Evolutionary conservation across 2,113 vertebrate species (phyloP).

Genomic region (Nyctereutes procyonoides): DNA sequence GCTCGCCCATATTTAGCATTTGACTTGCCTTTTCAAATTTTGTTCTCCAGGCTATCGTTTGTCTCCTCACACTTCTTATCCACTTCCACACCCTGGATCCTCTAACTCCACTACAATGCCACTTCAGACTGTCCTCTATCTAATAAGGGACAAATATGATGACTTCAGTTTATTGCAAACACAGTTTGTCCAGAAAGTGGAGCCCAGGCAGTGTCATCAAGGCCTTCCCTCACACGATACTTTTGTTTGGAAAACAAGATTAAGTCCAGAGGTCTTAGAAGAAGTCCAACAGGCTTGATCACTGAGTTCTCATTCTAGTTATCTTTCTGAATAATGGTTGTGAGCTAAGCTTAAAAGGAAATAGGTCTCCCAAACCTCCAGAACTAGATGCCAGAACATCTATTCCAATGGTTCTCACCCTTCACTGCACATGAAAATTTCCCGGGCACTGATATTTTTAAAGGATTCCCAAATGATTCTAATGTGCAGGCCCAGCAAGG

Average conservation of each 20-base stretch:
- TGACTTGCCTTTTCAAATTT: not conserved
- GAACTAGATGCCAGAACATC: not conserved
- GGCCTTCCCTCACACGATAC: not conserved
- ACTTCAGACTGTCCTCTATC: not conserved
- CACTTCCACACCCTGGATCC: accelerated
- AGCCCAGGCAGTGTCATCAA: not conserved
- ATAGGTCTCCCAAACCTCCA: not conserved
- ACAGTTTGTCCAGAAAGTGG: not conserved
- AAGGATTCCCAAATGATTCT: not conserved
- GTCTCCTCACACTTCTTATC: not conserved
- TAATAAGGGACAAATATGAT: not conserved
- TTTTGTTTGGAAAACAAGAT: conserved; percentile 26
- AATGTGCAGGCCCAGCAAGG: not conserved
- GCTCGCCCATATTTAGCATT: not conserved
- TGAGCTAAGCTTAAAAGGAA: conserved; percentile 27
- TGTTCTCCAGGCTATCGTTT: not conserved
- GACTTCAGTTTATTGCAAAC: not conserved
- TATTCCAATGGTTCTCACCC: not conserved
- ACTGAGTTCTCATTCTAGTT: not conserved
- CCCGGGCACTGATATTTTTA: not conserved
- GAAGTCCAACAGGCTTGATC: not conserved
- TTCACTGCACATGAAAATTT: conserved; percentile 20
- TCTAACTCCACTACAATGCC: not conserved
- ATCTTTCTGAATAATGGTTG: not conserved
- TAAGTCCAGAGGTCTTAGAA: not conserved